Base-by-base conservation (phyloP, 2,113 vertebrate genomes). In the Drymodes brunneopygia region DNA sequence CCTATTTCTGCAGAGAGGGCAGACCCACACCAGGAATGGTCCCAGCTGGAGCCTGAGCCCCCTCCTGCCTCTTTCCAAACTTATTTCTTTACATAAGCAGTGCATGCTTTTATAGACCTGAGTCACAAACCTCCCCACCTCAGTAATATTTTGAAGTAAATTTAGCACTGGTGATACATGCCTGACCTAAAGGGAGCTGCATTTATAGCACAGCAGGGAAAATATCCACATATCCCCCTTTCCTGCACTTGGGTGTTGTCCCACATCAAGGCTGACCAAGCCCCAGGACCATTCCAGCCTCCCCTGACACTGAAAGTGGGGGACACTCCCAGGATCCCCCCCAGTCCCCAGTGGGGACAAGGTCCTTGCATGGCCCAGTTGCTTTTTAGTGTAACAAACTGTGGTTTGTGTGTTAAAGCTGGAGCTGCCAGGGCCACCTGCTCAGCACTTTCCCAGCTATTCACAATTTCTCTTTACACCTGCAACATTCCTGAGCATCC, bases 101-200 rank as follows among this genome's bases (percentile, higher is more conserved):
- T 1, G 21, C 60, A 8, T 18, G 86, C 87, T 87, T 95, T 95
- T 90, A 91, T 31, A 92, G 91, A 69, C 96, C 91, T 97, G 93
- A 95, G 86, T 94, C 89, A 94, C 94, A 88, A 94, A 81, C 66
- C 64, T 89, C 89, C 87, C 74, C 91, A 94, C 78, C 92, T 67
- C 89, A 45, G 94, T 89, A 95, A 90, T 93, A 93, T 90, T 93
- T 90, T 57, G 69, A 27, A 81, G 92, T 88, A 97, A 97, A 96
- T 97, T 94, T 95, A 96, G 93, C 81, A 2, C 71, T 84, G 93
- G 90, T 94, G 95, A 87, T 75, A 95, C 94, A 95, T 18, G 93
- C 91, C 89, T 87, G 96, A 91, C 95, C 96, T 42, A 94, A 84
- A 94, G 91, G 81, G 87, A 97, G 16, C 91, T 91, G 50, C 87